phyloP scores from a whole-genome alignment of 2,113 vertebrate species.

The Forbesichthys agassizii region DNA sequence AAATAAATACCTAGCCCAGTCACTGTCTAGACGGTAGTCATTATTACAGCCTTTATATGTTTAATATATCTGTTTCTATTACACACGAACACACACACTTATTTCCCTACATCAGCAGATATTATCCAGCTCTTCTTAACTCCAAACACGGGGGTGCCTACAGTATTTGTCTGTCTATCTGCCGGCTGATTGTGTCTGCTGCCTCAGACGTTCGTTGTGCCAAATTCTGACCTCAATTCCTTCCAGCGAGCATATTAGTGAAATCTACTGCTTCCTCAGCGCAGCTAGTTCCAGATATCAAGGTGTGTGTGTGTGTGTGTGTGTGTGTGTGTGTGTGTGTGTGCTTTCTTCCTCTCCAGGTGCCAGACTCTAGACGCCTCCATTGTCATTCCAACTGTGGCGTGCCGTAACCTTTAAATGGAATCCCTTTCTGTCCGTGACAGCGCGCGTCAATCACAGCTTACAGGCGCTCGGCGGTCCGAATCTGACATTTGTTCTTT shows the following conservation, averaged over 20 bases:
- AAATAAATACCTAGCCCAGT: conserved; percentile 4
- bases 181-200: conserved; percentile 34
- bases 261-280: conserved; percentile 30
- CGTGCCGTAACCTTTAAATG: conserved; percentile 64
- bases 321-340: background rate
- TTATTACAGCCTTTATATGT: too few relatives aligned
- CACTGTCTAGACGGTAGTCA: conserved; percentile 3
- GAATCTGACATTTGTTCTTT: conserved; percentile 74
- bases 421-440: conserved; percentile 58
- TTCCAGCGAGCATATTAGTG: conserved; percentile 34
- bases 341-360: background rate
- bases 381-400: conserved; percentile 63
- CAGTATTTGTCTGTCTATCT: conserved; percentile 43
- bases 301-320: conserved; percentile 19
- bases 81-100: conserved; percentile 16
- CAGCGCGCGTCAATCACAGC: conserved; percentile 47
- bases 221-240: conserved; percentile 69
- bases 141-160: conserved; percentile 47
- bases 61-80: too few relatives aligned
- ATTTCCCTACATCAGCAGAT: conserved; percentile 50
- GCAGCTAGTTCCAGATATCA: conserved; percentile 52
- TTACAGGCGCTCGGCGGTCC: conserved; percentile 49
- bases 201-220: conserved; percentile 27
- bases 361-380: conserved; percentile 14
- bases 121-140: conserved; percentile 59